These are phyloP conservation scores for Aleiodes leptofemur DNA, from an alignment of 2,888 invertebrate species.

Conservation along the genomic window DNA sequence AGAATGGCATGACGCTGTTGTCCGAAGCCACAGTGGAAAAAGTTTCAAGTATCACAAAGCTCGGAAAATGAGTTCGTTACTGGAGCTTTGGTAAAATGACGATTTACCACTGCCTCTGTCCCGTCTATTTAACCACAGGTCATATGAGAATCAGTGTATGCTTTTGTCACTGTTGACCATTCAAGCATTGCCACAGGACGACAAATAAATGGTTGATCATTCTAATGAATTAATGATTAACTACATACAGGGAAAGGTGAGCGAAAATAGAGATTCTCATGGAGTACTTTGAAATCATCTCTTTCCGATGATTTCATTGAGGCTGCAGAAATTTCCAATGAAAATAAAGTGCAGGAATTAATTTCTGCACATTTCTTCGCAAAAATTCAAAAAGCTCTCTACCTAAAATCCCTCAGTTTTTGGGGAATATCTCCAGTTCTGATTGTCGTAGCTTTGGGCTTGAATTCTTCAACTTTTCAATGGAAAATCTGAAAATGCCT, in stretches of 20 bases:
- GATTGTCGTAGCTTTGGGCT: too few species aligned
- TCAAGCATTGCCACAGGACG: constrained; percentile 1
- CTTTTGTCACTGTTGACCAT: not conserved
- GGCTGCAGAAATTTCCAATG: too few species aligned
- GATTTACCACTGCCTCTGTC: constrained; percentile 17
- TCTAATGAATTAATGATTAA: constrained; percentile 31
- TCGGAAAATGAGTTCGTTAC: constrained; percentile 9
- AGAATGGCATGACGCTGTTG: not conserved
- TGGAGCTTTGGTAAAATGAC: constrained; percentile 29
- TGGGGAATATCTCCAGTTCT: too few species aligned
- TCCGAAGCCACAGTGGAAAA: constrained; percentile 12
- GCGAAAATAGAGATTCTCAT: too few species aligned
- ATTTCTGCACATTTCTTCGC: too few species aligned
- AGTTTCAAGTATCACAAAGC: constrained; percentile 43
- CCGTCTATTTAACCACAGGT: constrained; percentile 36
- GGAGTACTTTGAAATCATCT: too few species aligned
- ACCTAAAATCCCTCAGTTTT: too few species aligned
- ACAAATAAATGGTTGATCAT: constrained; percentile 36
- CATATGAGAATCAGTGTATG: constrained; percentile 13
- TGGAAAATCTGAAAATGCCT: constrained; percentile 25
- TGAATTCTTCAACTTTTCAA: too few species aligned
- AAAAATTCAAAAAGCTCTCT: too few species aligned
- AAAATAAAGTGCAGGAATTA: too few species aligned
- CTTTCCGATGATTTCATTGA: too few species aligned
- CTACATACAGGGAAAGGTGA: not conserved